Conservation (phyloP, 2,113 vertebrate genomes). For the Thalassoma bifasciatum region DNA sequence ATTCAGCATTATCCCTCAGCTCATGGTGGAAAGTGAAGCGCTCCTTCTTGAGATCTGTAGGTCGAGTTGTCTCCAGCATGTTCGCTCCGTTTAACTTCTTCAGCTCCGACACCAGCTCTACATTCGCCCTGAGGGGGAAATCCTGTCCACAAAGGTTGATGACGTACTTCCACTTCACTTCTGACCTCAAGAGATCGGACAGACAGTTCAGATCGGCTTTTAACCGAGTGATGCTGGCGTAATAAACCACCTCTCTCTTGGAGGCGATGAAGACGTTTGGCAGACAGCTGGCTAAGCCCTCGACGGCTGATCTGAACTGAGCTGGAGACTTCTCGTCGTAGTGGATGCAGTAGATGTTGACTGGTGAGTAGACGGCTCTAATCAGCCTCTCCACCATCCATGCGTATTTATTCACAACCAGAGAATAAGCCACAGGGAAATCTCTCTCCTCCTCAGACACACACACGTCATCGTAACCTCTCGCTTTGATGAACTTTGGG, state of each 20-base stretch:
- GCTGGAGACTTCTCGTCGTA: constrained; percentile 67
- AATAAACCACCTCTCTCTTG: constrained; percentile 52
- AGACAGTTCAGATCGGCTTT: constrained; percentile 71
- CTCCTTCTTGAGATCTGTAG: background rate
- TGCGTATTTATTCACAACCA: constrained; percentile 72
- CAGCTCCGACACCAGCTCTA: constrained; percentile 64
- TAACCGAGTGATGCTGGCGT: constrained; percentile 54
- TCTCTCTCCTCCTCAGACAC: constrained; percentile 48
- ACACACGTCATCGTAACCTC: constrained; percentile 52
- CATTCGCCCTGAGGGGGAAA: constrained; percentile 69
- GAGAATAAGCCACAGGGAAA: constrained; percentile 69
- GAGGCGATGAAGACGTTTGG: constrained; percentile 70
- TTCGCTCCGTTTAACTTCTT: constrained; percentile 49
- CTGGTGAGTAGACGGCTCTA: constrained; percentile 51
- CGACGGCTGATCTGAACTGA: constrained; percentile 58
- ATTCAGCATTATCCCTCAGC: constrained; percentile 39
- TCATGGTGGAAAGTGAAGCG: constrained; percentile 55
- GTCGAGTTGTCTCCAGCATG: constrained; percentile 66
- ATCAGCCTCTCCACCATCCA: constrained; percentile 71
- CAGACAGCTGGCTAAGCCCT: constrained; percentile 57
- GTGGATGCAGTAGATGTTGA: constrained; percentile 70
- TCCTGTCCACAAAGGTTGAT: constrained; percentile 77
- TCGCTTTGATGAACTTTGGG: constrained; percentile 16
- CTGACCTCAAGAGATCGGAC: constrained; percentile 57
- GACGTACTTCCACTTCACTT: constrained; percentile 68